Conservation (phyloP, 2,113 vertebrate genomes). For the Ctenomys sociabilis region DNA sequence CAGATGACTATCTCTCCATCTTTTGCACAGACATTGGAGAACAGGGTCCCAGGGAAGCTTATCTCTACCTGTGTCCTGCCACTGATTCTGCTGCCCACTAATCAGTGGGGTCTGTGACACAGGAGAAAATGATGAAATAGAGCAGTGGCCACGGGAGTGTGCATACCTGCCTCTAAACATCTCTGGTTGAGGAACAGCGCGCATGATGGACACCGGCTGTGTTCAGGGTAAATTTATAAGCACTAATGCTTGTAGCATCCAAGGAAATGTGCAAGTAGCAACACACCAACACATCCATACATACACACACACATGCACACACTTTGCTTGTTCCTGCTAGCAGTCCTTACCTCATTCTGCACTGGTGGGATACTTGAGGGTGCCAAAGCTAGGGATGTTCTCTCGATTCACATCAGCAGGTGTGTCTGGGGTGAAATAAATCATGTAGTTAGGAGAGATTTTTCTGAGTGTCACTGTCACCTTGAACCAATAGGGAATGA, state of each 20-base stretch:
- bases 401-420: constrained; percentile 67
- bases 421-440: constrained; percentile 61
- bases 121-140: not conserved
- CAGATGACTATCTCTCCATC: not conserved
- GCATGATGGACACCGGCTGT: not conserved
- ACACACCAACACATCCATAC: not conserved
- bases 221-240: not conserved
- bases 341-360: constrained; percentile 78
- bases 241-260: not conserved
- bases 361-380: constrained; percentile 59
- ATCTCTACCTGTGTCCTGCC: not conserved
- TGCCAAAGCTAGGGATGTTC: not conserved
- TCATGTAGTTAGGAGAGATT: not conserved
- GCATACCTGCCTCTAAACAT: not conserved
- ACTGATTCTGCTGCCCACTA: not conserved
- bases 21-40: not conserved
- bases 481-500: not conserved
- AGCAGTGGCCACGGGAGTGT: accelerated
- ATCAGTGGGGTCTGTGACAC: not conserved
- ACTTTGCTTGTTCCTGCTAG: not conserved
- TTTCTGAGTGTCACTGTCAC: constrained; percentile 2
- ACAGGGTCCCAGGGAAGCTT: not conserved
- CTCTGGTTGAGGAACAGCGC: not conserved
- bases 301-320: not conserved
- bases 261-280: not conserved